phyloP scores from a whole-genome alignment of 2,113 vertebrate species.

The Pelecanoides urinatrix region DNA sequence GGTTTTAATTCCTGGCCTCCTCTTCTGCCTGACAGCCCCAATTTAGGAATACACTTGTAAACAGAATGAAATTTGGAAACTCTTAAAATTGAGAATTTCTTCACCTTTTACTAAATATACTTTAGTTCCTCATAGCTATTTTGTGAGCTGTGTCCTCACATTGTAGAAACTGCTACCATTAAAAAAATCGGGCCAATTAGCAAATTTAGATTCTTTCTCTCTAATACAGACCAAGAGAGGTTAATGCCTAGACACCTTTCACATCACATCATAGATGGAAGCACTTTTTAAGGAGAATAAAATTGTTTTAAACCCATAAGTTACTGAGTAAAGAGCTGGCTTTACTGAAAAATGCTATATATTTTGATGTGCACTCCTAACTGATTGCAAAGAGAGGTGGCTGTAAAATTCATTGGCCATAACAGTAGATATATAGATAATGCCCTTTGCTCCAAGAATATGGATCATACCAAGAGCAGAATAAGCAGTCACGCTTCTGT shows the following conservation, averaged over 20 bases:
- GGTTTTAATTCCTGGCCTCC: neutral
- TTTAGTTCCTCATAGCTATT: neutral
- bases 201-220: neutral
- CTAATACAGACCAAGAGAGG: neutral
- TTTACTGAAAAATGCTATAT: conserved; percentile 50
- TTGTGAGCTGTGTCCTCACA: neutral
- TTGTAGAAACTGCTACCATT: neutral
- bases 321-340: neutral
- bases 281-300: conserved; percentile 50
- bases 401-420: conserved; percentile 33
- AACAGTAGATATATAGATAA: conserved; percentile 22
- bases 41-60: conserved; percentile 3
- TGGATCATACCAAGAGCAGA: conserved; percentile 26
- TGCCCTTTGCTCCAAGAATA: conserved; percentile 27
- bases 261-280: neutral
- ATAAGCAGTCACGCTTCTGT: neutral
- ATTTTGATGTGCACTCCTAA: conserved; percentile 16
- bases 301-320: conserved; percentile 7
- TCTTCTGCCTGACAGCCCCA: neutral
- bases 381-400: neutral
- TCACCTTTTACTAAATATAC: neutral
- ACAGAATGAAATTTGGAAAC: neutral
- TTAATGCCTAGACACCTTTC: neutral
- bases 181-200: neutral
- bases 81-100: neutral